Evolutionary conservation across 2,797 vertebrate species (phyloP).

Genomic region (Uromys caudimaculatus): DNA sequence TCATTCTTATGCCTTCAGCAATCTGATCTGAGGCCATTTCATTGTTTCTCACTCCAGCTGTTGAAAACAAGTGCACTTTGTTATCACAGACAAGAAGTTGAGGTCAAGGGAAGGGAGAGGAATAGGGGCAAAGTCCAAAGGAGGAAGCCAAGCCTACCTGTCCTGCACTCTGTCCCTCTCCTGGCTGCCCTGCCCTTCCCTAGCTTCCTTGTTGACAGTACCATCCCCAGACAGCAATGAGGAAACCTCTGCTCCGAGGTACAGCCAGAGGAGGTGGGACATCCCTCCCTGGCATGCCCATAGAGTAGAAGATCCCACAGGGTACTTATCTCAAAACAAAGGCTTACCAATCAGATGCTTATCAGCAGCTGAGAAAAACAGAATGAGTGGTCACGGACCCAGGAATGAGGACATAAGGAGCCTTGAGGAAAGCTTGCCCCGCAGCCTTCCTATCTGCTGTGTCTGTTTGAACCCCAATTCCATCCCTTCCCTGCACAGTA

Average conservation of each 20-base stretch:
- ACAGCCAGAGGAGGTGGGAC: constrained; percentile 32
- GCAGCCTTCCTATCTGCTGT: background rate
- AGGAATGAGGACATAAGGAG: background rate
- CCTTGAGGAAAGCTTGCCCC: background rate
- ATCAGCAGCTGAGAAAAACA: constrained; percentile 61
- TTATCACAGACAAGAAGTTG: constrained; percentile 34
- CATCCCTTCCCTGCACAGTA: background rate
- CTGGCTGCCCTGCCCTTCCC: background rate
- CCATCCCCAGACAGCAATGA: constrained; percentile 61
- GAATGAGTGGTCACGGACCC: background rate
- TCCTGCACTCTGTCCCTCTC: background rate
- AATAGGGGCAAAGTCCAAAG: constrained; percentile 9
- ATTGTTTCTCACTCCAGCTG: constrained; percentile 62
- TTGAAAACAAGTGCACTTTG: constrained; percentile 24
- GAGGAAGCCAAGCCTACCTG: background rate
- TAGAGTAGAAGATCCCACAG: constrained; percentile 40
- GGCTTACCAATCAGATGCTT: constrained; percentile 63
- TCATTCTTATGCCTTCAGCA: constrained; percentile 26
- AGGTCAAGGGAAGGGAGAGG: background rate
- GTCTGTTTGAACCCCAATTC: background rate
- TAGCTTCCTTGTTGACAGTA: constrained; percentile 40
- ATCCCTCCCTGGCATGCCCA: background rate
- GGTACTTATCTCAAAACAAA: constrained; percentile 72
- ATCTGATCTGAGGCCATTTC: constrained; percentile 17
- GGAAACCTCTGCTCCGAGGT: constrained; percentile 58